Conservation (phyloP, 2,113 vertebrate genomes). For the Isurus oxyrinchus region DNA sequence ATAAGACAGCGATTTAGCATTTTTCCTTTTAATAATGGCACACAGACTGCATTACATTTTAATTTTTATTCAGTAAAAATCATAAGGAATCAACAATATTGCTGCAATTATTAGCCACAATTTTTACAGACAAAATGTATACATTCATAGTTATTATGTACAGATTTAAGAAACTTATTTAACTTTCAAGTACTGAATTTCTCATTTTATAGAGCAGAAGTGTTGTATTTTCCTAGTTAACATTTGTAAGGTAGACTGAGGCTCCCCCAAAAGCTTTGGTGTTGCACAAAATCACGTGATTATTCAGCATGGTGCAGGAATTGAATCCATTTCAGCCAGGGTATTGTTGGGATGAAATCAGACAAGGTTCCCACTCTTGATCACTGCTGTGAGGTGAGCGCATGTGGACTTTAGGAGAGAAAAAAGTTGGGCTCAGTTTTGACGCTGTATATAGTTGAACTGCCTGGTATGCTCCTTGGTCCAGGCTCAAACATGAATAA, state of each 20-base stretch:
- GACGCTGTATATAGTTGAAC: neutral
- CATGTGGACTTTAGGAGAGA: neutral
- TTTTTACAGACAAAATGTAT: neutral
- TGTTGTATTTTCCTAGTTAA: neutral
- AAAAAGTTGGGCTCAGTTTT: neutral
- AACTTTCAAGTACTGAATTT: neutral
- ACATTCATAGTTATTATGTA: neutral
- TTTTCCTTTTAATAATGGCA: neutral
- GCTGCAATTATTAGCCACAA: neutral
- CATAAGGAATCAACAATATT: neutral
- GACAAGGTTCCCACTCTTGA: neutral
- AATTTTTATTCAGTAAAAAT: neutral
- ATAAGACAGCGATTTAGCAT: neutral
- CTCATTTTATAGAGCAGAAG: neutral
- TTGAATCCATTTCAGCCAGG: neutral
- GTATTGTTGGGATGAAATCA: neutral
- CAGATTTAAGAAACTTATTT: neutral
- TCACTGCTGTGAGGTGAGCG: neutral
- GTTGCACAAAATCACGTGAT: neutral
- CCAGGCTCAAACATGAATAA: neutral
- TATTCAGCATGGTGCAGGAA: neutral
- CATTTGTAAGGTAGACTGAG: neutral
- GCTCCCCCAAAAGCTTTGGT: neutral
- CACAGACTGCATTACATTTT: neutral
- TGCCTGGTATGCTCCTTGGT: neutral